Conservation (phyloP, 2,113 vertebrate species). For the Mormyrus iriodes region DNA sequence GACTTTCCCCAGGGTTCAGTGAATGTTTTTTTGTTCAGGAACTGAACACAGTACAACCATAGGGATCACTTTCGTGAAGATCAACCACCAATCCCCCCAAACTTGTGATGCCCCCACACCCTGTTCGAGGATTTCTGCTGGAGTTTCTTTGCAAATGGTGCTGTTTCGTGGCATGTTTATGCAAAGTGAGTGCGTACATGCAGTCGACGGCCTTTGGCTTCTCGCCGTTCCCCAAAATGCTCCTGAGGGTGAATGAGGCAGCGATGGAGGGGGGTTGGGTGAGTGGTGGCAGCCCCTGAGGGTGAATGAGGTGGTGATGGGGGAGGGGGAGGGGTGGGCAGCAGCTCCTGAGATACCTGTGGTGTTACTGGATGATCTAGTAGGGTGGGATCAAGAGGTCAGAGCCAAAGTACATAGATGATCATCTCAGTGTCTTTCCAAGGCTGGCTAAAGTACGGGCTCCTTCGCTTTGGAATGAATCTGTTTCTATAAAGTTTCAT, state of each 20-base stretch:
- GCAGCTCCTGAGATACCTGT: background rate
- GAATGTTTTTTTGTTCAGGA: background rate
- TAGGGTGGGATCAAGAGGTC: background rate
- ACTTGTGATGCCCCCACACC: background rate
- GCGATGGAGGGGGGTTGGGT: background rate
- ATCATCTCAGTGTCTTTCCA: background rate
- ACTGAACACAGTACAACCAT: background rate
- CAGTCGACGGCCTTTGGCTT: background rate
- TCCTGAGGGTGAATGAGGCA: too few relatives aligned
- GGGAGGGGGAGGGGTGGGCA: background rate
- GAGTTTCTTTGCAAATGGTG: background rate
- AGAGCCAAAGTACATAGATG: background rate
- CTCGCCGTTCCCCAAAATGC: background rate
- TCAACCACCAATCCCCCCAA: background rate
- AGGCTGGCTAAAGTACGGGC: background rate
- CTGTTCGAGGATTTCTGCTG: background rate
- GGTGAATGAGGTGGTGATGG: background rate
- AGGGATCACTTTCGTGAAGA: background rate
- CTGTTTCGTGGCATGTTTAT: background rate
- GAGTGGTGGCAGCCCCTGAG: background rate
- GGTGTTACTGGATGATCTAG: background rate
- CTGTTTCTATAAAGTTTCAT: background rate
- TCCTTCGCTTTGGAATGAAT: background rate
- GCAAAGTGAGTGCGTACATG: background rate
- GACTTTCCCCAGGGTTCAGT: background rate